These are phyloP conservation scores for Toxotes chatareus DNA, from an alignment of 2,113 vertebrate species.

Conservation along the genomic window DNA sequence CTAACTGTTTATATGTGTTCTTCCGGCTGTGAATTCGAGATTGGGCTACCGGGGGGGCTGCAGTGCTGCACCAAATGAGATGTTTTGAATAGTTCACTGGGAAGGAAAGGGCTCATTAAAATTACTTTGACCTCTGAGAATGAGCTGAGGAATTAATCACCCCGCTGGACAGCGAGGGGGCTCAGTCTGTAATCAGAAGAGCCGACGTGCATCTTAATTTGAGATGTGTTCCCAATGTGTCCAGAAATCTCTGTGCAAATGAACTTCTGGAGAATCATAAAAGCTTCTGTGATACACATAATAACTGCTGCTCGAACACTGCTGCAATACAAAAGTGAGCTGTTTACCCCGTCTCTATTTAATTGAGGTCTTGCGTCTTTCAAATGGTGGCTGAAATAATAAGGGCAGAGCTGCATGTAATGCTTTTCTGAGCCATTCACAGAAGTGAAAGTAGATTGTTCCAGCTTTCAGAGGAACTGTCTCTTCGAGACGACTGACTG, in stretches of 20 bases:
- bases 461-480: neutral
- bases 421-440: constrained; percentile 20
- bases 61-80: constrained; percentile 31
- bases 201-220: constrained; percentile 46
- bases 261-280: constrained; percentile 24
- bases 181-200: constrained; percentile 45
- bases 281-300: constrained; percentile 19
- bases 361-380: constrained; percentile 23
- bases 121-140: constrained; percentile 66
- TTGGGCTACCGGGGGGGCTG: neutral
- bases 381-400: neutral
- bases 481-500: constrained; percentile 6
- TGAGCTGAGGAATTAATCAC: constrained; percentile 53
- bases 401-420: constrained; percentile 9
- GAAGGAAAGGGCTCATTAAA: constrained; percentile 69
- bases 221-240: constrained; percentile 18
- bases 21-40: constrained; percentile 45
- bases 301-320: constrained; percentile 7
- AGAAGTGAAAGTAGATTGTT: constrained; percentile 13
- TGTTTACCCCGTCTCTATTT: constrained; percentile 6
- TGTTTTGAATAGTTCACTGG: constrained; percentile 41
- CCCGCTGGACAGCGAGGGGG: constrained; percentile 27
- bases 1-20: constrained; percentile 22
- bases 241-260: constrained; percentile 32
- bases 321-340: constrained; percentile 16